Evolutionary conservation across 2,888 invertebrate species (phyloP).

Genomic region (Caenorhabditis afra): DNA sequence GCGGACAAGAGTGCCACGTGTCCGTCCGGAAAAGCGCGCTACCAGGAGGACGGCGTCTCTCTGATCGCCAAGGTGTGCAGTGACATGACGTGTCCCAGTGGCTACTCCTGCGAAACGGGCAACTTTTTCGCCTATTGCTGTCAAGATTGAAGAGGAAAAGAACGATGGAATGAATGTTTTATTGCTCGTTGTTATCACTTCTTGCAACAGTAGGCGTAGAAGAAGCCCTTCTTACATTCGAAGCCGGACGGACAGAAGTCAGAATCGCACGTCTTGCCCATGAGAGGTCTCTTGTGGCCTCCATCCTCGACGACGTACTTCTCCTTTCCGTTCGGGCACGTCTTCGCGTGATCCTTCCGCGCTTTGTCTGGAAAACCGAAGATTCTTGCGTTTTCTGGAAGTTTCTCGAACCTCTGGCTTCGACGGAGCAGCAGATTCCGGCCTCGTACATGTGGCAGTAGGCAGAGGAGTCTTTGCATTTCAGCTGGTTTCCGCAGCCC

Average conservation of each 20-base stretch:
- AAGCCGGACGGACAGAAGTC: conserved; percentile 35
- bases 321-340: conserved; percentile 22
- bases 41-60: conserved; percentile 15
- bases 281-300: conserved; percentile 1
- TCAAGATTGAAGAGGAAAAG: conserved; percentile 5
- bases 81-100: conserved; percentile 21
- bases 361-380: conserved; percentile 5
- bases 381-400: neutral
- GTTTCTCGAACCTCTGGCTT: conserved; percentile 6
- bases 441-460: conserved; percentile 19
- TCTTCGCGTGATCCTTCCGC: conserved; percentile 1
- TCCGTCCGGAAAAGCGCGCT: conserved; percentile 29
- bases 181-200: conserved; percentile 7
- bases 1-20: conserved; percentile 25
- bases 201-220: conserved; percentile 40
- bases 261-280: conserved; percentile 29
- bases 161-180: neutral
- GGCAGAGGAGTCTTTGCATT: conserved; percentile 1
- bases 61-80: conserved; percentile 18
- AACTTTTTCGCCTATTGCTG: conserved; percentile 40
- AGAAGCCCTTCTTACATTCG: conserved; percentile 33
- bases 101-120: conserved; percentile 19
- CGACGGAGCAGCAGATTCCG: conserved; percentile 35
- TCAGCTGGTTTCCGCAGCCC: conserved; percentile 2
- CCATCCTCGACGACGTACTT: conserved; percentile 11